Base-by-base conservation (phyloP, 2,797 vertebrate genomes). In the Serranus cabrilla region DNA sequence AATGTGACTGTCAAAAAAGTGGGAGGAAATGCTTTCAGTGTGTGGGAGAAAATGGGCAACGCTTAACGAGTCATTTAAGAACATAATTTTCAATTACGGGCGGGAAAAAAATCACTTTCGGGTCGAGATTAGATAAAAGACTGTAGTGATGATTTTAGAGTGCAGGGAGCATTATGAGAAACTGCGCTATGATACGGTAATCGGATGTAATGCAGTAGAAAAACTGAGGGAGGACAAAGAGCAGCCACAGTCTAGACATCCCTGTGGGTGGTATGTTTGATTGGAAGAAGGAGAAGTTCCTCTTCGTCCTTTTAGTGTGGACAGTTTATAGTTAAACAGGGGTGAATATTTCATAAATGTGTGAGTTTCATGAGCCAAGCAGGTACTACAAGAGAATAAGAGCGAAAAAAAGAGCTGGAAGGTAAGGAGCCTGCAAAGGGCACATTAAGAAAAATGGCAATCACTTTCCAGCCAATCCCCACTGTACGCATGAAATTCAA, bases 21-120 rank as follows among this genome's bases (percentile, higher is more conserved):
- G 20, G 11, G 42, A 59, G 47, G 65, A 62, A 78, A 74, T 25
- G 65, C 37, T 65, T 69, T 61, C 34, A 61, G 42, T 46, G 61
- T 54, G 83, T 61, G 72, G 71, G 79, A 76, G 56, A 74, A 70
- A 75, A 68, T 66, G 34, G 50, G 72, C 25, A 2, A 39, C n/a
- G 11, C 77, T 86, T 77, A 87, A 74, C 20, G 18, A 80, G 39
- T 76, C 54, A 73, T 82, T 83, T 83, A 78, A 77, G 61, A 83
- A 71, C 42, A 55, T 83, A n/a, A 81, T 84, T 87, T 84, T 83
- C 77, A 85, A 84, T 89, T 87, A 81, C 13, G 51, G 51, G 69
- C 34, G 11, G 14, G 11, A 27, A 60, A 72, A 58, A 76, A 57
- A 81, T 55, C 46, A 55, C 65, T 77, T 78, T 25, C 34, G 71